Conservation (phyloP, 2,888 invertebrate genomes). For the Spilosoma lubricipeda region DNA sequence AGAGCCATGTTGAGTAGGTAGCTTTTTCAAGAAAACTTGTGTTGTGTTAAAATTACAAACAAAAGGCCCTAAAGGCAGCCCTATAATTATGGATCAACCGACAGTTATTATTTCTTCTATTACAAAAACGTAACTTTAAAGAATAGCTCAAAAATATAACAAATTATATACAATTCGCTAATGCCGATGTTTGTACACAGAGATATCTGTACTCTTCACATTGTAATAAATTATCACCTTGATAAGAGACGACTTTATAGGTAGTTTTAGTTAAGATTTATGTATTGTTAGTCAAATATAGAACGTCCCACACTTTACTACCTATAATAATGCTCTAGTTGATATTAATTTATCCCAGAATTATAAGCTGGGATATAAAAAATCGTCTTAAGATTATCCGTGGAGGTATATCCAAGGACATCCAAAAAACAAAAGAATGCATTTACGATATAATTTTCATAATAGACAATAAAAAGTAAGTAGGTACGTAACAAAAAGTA, state of each 20-base stretch:
- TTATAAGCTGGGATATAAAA: conserved; percentile 27
- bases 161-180: conserved; percentile 9
- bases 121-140: neutral
- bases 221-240: conserved; percentile 41
- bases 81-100: neutral
- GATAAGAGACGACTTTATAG: conserved; percentile 34
- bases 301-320: conserved; percentile 16
- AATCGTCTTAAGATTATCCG: conserved; percentile 23
- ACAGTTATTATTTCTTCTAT: neutral
- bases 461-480: neutral
- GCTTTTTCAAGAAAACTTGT: neutral
- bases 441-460: neutral
- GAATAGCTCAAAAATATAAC: neutral
- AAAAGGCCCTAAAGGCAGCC: neutral
- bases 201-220: conserved; percentile 25
- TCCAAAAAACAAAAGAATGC: neutral
- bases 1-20: no score
- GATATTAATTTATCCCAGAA: conserved; percentile 40
- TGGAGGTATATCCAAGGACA: no score
- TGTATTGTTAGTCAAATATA: conserved; percentile 30
- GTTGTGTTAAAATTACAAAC: neutral
- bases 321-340: conserved; percentile 31
- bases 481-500: neutral
- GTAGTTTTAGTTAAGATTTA: conserved; percentile 34
- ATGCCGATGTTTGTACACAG: neutral